A percentile compares a stretch with the other conserved stretches of the same genome.
phyloP scores from a whole-genome alignment of 2,113 vertebrate species.

The Corvus cornix region DNA sequence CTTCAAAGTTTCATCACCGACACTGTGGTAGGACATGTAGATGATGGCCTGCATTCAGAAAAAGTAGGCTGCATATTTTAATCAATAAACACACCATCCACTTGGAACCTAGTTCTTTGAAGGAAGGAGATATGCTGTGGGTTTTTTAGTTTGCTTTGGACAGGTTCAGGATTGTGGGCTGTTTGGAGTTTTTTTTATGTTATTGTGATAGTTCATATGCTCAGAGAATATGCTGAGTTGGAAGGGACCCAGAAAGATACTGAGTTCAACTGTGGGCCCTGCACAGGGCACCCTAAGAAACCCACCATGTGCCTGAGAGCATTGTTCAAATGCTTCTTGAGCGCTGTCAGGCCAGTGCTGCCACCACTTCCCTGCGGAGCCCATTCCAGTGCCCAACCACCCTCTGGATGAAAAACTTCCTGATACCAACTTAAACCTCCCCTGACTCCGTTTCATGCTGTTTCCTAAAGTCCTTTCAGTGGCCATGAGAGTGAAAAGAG shows the following conservation, averaged over 20 bases:
- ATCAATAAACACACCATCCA: not conserved
- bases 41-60: not conserved
- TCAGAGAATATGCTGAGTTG: not conserved
- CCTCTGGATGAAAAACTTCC: not conserved
- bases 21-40: not conserved
- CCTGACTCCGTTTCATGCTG: not conserved
- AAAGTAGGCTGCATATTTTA: not conserved
- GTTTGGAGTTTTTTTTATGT: not conserved
- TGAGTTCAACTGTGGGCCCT: not conserved
- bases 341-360: not conserved
- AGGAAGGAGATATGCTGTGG: not conserved
- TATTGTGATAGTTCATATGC: not conserved
- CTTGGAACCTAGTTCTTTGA: not conserved
- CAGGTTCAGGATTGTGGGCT: not conserved
- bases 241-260: not conserved
- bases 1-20: not conserved
- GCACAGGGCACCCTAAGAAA: not conserved
- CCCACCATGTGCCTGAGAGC: not conserved
- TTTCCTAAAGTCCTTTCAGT: not conserved
- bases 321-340: not conserved
- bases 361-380: not conserved
- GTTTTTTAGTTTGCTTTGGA: not conserved
- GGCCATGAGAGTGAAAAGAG: not conserved
- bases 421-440: not conserved
- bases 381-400: not conserved